phyloP scores from a whole-genome alignment of 1,140 invertebrate genomes.

The Brachionus calyciflorus region DNA sequence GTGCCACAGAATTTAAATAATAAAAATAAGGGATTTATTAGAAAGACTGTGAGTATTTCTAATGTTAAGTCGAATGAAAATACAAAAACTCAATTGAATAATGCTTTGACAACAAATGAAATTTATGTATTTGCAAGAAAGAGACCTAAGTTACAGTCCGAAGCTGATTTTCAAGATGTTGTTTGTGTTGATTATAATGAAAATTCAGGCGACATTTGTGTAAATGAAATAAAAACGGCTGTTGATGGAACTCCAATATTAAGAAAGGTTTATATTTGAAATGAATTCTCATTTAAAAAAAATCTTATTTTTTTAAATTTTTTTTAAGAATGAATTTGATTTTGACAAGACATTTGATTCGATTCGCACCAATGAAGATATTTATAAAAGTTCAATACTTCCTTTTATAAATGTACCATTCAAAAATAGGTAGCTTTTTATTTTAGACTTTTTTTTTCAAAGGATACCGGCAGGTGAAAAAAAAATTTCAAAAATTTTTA shows the following conservation, averaged over 20 bases:
- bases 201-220: background rate
- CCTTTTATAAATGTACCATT: slow-evolving; percentile 26
- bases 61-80: background rate
- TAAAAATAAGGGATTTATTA: slow-evolving; percentile 19
- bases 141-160: background rate
- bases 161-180: background rate
- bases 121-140: slow-evolving; percentile 44
- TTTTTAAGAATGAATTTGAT: slow-evolving; percentile 28
- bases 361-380: background rate
- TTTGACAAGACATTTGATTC: slow-evolving; percentile 38
- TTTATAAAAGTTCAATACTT: background rate
- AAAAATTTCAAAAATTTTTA: too few relatives aligned
- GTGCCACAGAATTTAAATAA: background rate
- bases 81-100: background rate
- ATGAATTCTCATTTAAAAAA: background rate
- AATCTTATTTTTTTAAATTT: background rate
- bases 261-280: background rate
- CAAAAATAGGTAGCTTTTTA: slow-evolving; percentile 6
- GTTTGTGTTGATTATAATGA: background rate
- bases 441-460: background rate
- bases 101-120: background rate
- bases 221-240: background rate
- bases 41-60: background rate
- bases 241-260: slow-evolving; percentile 30
- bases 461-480: too few relatives aligned